Percentiles rank a stretch among this genome's conserved stretches.
Evolutionary conservation across 2,113 vertebrate genomes (phyloP).

Genomic region (Nothocercus nigrocapillus): DNA sequence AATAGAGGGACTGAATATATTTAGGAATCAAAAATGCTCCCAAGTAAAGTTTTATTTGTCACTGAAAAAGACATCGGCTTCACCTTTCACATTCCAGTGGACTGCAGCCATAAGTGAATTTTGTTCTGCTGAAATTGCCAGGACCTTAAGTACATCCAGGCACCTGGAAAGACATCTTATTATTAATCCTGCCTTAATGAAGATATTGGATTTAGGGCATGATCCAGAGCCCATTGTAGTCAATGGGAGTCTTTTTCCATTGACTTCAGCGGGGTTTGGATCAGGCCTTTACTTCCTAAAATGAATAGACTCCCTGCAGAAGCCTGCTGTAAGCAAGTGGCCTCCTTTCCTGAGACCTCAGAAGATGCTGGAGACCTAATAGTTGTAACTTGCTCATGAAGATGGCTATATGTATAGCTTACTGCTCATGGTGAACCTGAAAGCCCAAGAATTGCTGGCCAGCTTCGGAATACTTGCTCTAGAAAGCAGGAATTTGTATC

Average conservation of each 20-base stretch:
- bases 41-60: neutral
- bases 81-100: neutral
- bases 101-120: neutral
- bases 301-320: neutral
- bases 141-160: neutral
- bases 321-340: conserved; percentile 4
- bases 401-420: neutral
- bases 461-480: neutral
- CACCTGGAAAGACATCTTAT: neutral
- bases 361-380: conserved; percentile 21
- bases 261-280: conserved; percentile 69
- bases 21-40: neutral
- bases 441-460: neutral
- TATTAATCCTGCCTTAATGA: conserved; percentile 21
- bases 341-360: neutral
- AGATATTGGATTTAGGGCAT: conserved; percentile 48
- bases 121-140: neutral
- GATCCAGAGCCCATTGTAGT: conserved; percentile 71
- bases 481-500: neutral
- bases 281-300: conserved; percentile 67
- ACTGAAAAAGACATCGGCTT: neutral
- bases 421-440: neutral
- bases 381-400: neutral
- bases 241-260: conserved; percentile 69
- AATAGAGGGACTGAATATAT: neutral